Evolutionary conservation across 2,888 invertebrate species (phyloP), one percentile per base, ranked within the genome.

Genomic region (Strigamia transsilvanica): DNA sequence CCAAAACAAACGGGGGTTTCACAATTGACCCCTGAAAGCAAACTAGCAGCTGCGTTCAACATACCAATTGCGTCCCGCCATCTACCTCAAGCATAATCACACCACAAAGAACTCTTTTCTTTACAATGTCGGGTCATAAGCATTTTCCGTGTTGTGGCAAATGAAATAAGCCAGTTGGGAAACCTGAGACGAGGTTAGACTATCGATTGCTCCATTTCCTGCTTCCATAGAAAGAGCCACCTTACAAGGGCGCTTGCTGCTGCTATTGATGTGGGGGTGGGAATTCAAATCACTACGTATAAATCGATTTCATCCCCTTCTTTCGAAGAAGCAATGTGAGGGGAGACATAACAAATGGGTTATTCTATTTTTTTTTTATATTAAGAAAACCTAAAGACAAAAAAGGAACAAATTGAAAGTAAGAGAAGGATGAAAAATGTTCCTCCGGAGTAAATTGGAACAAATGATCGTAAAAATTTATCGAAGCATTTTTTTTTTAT

Each of bases 151-250:
- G 73, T 73, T 73, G 73, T 73, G 73, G 73, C 73, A 73, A 73
- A 73, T 73, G 73, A 73, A 73, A 73, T 73, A 73, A 73, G 73
- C 73, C 32, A 73, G 73, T 73, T 73, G 73, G 73, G 73, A 73
- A 73, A 73, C 73, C 73, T 32, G 73, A 73, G 73, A 73, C 73
- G 73, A 73, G 73, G 73, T 73, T 73, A 73, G 73, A 73, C 73
- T 73, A 73, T 73, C 73, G 73, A 73, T 73, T 73, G 73, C 73
- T 73, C 73, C 73, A 73, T 73, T 73, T 73, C 73, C 73, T 73
- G 73, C 73, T 73, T 32, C 73, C 73, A 73, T 73, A 73, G 73
- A 73, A 73, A 73, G 73, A 73, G 32, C 73, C 73, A 73, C 73
- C 73, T 73, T 73, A 73, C 32, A 73, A 73, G 73, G 32, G 73